phyloP scores from a whole-genome alignment of 2,888 invertebrate species.

The Caenorhabditis sp. region DNA sequence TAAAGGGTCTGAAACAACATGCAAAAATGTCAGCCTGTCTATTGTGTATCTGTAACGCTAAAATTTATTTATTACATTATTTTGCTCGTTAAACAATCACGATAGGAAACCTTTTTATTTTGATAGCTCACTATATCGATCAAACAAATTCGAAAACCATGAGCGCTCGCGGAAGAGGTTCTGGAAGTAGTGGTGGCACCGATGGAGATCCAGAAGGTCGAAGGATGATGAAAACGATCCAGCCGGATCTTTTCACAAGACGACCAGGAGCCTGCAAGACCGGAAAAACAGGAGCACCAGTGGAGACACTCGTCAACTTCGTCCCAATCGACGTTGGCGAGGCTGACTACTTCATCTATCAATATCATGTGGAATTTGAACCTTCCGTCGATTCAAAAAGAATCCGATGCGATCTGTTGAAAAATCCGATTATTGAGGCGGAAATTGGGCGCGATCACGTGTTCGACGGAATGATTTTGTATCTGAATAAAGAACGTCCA shows the following conservation, averaged over 20 bases:
- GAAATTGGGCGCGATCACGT: slow-evolving; percentile 45
- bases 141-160: no score
- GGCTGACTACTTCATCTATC: slow-evolving; percentile 40
- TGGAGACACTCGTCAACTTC: slow-evolving; percentile 44
- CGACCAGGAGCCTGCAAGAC: slow-evolving; percentile 34
- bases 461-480: slow-evolving; percentile 66
- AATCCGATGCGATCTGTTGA: slow-evolving; percentile 16
- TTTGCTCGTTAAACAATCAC: no score
- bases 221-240: slow-evolving; percentile 35
- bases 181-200: neutral
- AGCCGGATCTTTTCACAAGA: slow-evolving; percentile 48
- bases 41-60: no score
- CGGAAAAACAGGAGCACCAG: slow-evolving; percentile 30
- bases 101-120: no score
- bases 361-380: slow-evolving; percentile 49
- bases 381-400: slow-evolving; percentile 53
- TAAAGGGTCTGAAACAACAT: no score
- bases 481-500: slow-evolving; percentile 36
- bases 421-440: slow-evolving; percentile 10
- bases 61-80: no score
- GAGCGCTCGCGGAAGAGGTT: neutral
- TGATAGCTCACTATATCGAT: no score
- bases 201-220: neutral
- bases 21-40: no score
- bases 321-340: slow-evolving; percentile 38